Conservation (phyloP, 2,113 vertebrate species). For the Malurus elegans region DNA sequence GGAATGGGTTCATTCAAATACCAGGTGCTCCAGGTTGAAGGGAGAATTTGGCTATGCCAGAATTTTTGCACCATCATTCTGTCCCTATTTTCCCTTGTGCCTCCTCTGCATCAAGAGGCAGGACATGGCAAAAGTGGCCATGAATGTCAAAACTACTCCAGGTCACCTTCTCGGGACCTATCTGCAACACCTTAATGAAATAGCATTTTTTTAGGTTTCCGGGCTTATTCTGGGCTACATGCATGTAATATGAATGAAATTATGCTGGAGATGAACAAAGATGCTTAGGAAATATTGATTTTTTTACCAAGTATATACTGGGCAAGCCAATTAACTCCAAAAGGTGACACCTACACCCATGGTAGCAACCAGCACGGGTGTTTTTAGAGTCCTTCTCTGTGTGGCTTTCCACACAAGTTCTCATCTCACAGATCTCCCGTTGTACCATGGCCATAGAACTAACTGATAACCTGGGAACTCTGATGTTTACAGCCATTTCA, state of each 20-base stretch:
- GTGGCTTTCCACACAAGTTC: not conserved
- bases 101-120: not conserved
- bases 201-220: not conserved
- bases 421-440: not conserved
- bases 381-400: not conserved
- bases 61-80: not conserved
- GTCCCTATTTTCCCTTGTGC: not conserved
- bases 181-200: not conserved
- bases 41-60: not conserved
- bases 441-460: not conserved
- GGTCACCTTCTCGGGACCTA: not conserved
- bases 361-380: not conserved
- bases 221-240: not conserved
- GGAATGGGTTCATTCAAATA: not conserved
- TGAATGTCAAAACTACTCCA: not conserved
- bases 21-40: not conserved
- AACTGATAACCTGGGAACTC: not conserved
- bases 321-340: not conserved
- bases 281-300: not conserved
- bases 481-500: not conserved
- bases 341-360: not conserved
- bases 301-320: not conserved
- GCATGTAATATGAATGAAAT: not conserved
- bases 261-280: not conserved
- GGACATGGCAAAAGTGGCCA: not conserved